Conservation (phyloP, 2,888 invertebrate species). For the Calephelis perditalis region DNA sequence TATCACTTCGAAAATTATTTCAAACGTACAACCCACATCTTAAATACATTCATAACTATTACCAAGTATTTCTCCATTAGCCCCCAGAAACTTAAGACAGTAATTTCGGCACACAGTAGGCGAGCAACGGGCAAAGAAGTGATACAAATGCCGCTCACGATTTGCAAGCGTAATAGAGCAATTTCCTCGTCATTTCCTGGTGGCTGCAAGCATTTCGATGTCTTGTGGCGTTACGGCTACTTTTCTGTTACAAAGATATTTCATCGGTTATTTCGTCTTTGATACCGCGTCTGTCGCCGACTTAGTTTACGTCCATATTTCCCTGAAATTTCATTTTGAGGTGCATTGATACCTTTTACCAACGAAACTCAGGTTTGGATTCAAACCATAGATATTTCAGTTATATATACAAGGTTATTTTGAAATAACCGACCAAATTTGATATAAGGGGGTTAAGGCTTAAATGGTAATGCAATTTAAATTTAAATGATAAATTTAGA, state of each 20-base stretch:
- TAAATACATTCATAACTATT: background rate
- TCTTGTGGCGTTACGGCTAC: conserved; percentile 50
- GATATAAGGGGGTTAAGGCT: too few species aligned
- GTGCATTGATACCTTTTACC: too few species aligned
- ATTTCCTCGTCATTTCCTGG: conserved; percentile 72
- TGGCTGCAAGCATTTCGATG: conserved; percentile 60
- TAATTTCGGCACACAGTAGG: conserved; percentile 40
- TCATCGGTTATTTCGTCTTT: conserved; percentile 39
- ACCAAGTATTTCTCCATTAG: conserved; percentile 13
- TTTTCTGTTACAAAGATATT: conserved; percentile 42
- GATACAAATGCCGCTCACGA: conserved; percentile 73
- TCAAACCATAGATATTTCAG: too few species aligned
- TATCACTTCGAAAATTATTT: too few species aligned
- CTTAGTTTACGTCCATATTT: background rate
- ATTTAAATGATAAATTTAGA: too few species aligned
- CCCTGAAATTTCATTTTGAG: too few species aligned
- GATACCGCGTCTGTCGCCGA: conserved; percentile 13
- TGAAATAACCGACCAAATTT: too few species aligned
- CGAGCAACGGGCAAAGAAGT: conserved; percentile 67
- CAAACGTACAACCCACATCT: too few species aligned
- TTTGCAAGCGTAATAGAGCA: conserved; percentile 71
- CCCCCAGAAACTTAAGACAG: conserved; percentile 28
- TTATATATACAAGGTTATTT: too few species aligned
- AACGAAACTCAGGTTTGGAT: too few species aligned
- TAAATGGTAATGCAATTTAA: too few species aligned